Percentiles rank a stretch among this genome's conserved stretches.
Evolutionary conservation across 2,888 invertebrate species (phyloP).

Genomic region (Cheilosia variabilis): DNA sequence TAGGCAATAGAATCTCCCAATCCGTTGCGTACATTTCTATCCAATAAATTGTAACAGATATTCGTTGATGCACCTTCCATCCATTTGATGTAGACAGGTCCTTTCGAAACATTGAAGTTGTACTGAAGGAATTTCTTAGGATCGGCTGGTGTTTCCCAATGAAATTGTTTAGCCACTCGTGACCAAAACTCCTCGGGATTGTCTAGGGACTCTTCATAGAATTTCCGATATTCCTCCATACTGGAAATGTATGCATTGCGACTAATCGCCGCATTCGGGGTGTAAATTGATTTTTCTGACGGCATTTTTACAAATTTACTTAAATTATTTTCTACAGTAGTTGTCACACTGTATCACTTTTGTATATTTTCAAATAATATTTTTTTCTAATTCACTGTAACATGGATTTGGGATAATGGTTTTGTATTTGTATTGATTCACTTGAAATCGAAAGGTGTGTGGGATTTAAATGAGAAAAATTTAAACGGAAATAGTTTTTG

Average conservation of each 20-base stretch:
- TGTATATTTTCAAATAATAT: slow-evolving; percentile 9
- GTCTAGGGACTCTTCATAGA: slow-evolving; percentile 94
- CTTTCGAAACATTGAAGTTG: slow-evolving; percentile 95
- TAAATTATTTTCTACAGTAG: slow-evolving; percentile 5
- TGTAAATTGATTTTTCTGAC: slow-evolving; percentile 85
- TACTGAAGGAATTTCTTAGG: slow-evolving; percentile 92
- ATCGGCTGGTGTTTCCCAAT: slow-evolving; percentile 93
- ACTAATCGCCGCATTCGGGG: slow-evolving; percentile 85
- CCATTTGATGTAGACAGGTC: slow-evolving; percentile 96
- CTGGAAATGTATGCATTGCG: slow-evolving; percentile 87
- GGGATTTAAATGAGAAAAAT: not conserved
- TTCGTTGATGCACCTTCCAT: slow-evolving; percentile 98
- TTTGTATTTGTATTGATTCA: slow-evolving; percentile 31
- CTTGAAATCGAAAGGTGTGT: slow-evolving; percentile 19
- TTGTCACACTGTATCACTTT: slow-evolving; percentile 38
- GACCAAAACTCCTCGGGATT: slow-evolving; percentile 97
- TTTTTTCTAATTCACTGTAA: slow-evolving; percentile 34
- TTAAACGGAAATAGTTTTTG: slow-evolving; percentile 11
- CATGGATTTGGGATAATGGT: slow-evolving; percentile 35
- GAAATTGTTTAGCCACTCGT: slow-evolving; percentile 95
- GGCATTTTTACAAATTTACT: slow-evolving; percentile 83
- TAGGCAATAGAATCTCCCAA: slow-evolving; percentile 95
- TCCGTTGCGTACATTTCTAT: slow-evolving; percentile 95
- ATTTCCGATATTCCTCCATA: slow-evolving; percentile 90
- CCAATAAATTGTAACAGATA: slow-evolving; percentile 97